Percentiles rank a stretch among this genome's conserved stretches.
Conservation (phyloP, 2,113 vertebrate species). For the Tautogolabrus adspersus region DNA sequence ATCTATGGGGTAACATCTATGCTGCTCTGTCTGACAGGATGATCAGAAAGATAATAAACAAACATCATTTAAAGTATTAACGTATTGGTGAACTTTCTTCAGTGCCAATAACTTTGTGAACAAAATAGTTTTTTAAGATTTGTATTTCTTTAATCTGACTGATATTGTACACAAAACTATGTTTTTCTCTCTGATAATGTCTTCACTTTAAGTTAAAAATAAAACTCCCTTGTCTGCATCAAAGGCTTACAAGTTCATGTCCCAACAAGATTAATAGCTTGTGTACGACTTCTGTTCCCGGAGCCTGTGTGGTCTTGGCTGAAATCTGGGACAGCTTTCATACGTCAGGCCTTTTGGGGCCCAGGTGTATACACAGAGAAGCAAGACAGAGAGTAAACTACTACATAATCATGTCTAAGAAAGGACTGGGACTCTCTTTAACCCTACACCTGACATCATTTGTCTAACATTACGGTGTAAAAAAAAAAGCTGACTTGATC, state of each 20-base stretch:
- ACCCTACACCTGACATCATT: neutral
- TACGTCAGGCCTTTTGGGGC: neutral
- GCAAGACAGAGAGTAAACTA: neutral
- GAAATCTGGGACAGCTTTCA: neutral
- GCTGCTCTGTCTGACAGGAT: too few species aligned
- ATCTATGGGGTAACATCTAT: too few species aligned
- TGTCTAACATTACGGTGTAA: neutral
- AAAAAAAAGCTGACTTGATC: neutral
- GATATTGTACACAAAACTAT: neutral
- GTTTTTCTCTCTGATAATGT: neutral
- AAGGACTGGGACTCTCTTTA: neutral
- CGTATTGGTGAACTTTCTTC: neutral
- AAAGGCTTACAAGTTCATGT: constrained; percentile 3
- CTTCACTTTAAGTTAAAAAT: neutral
- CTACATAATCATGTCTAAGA: neutral
- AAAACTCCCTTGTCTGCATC: neutral
- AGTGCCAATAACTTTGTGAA: neutral
- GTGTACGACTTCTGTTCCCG: neutral
- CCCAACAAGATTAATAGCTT: constrained; percentile 12
- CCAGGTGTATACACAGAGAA: constrained; percentile 2
- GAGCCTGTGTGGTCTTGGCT: constrained; percentile 42
- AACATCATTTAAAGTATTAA: too few species aligned
- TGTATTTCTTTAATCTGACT: neutral
- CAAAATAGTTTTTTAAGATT: neutral
- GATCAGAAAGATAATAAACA: too few species aligned